Percentiles rank a stretch among this genome's conserved stretches.
Conservation (phyloP, 2,888 invertebrate genomes). For the Scrobipalpa costella region DNA sequence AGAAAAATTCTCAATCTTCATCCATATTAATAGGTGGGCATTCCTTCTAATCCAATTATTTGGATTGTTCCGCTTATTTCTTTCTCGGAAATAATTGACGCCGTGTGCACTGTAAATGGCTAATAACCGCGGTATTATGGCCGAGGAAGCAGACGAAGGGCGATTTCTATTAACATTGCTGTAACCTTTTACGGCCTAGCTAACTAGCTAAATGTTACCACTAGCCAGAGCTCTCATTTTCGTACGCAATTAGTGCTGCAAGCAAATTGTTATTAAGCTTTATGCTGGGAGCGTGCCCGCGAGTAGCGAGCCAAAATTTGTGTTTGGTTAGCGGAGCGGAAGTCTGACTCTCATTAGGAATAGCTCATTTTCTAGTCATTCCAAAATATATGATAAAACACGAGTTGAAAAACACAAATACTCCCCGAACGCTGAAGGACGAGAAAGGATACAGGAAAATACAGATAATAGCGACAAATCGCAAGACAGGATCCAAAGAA, state of each 20-base stretch:
- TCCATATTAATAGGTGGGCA: constrained; percentile 9
- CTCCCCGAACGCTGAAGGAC: neutral
- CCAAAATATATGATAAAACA: neutral
- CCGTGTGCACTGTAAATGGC: constrained; percentile 13
- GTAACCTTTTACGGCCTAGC: constrained; percentile 27
- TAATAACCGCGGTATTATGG: constrained; percentile 33
- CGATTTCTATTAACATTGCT: constrained; percentile 39
- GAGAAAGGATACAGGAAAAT: constrained; percentile 4
- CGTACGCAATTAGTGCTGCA: constrained; percentile 10
- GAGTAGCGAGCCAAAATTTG: neutral
- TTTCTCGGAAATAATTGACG: constrained; percentile 4
- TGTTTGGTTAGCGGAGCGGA: constrained; percentile 1
- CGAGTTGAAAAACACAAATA: neutral
- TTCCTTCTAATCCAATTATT: constrained; percentile 14
- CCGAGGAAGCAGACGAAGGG: constrained; percentile 38
- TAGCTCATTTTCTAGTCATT: neutral
- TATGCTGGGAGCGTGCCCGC: neutral
- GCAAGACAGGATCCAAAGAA: constrained; percentile 4
- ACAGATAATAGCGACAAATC: neutral
- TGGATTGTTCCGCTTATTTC: neutral
- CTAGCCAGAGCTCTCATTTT: constrained; percentile 1
- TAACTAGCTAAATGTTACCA: constrained; percentile 6
- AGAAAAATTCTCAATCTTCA: constrained; percentile 1
- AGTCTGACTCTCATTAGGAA: neutral
- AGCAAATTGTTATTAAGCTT: constrained; percentile 18